Evolutionary conservation across 2,888 invertebrate species (phyloP).

Genomic region (Cataglyphis livida): DNA sequence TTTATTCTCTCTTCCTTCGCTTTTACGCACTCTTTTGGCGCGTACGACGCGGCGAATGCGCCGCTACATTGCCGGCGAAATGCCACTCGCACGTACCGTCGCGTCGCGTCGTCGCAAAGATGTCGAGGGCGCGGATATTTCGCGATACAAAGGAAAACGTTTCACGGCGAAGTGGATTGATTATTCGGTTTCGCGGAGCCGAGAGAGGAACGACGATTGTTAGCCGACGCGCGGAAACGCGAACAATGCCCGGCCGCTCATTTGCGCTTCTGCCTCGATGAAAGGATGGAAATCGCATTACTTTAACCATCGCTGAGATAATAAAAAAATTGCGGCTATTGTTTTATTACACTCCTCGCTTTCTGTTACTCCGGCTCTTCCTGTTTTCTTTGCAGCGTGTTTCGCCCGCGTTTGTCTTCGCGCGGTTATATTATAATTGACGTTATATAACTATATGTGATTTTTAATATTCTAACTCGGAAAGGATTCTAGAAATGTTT

Average conservation of each 20-base stretch:
- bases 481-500: background rate
- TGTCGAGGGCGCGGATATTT: conserved; percentile 71
- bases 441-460: background rate
- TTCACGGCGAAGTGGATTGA: conserved; percentile 74
- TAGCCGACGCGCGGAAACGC: background rate
- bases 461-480: background rate
- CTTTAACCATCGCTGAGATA: conserved; percentile 48
- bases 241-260: conserved; percentile 48
- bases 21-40: conserved; percentile 46
- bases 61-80: conserved; percentile 64
- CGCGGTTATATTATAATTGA: conserved; percentile 27
- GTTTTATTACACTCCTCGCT: conserved; percentile 42
- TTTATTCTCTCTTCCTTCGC: conserved; percentile 13
- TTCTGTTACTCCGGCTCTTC: conserved; percentile 6
- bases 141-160: conserved; percentile 72
- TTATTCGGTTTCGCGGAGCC: conserved; percentile 68
- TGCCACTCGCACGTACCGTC: conserved; percentile 59
- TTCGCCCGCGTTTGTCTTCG: background rate
- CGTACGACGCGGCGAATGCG: conserved; percentile 60
- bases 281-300: conserved; percentile 54
- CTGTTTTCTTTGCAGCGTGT: background rate
- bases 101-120: conserved; percentile 58
- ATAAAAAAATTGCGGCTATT: conserved; percentile 46
- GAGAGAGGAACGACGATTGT: conserved; percentile 61
- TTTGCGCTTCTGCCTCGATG: conserved; percentile 45